A percentile compares a stretch with the other conserved stretches of the same genome.
These are phyloP conservation scores for Phaenicophaeus curvirostris DNA, from an alignment of 2,797 vertebrate species.

Conservation along the genomic window DNA sequence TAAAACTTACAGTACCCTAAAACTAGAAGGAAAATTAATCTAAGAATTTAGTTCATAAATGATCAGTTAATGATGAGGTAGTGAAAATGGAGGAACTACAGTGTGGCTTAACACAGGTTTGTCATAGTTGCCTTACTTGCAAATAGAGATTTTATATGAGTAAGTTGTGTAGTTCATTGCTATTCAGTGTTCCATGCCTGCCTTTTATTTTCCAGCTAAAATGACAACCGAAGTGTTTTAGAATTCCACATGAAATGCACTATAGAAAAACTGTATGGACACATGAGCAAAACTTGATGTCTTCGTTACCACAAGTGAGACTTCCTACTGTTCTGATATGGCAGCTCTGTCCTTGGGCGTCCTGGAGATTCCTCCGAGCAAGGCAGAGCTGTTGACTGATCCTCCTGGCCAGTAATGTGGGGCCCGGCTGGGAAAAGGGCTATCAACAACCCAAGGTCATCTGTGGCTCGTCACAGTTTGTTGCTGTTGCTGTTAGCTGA, in stretches of 20 bases:
- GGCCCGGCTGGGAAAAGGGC: slow-evolving; percentile 2
- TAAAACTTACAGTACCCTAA: background rate
- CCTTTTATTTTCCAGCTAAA: background rate
- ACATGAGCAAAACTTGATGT: background rate
- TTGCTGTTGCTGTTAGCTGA: slow-evolving; percentile 29
- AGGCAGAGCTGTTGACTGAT: background rate
- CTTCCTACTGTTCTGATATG: background rate
- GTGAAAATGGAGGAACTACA: background rate
- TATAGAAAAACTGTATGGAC: background rate
- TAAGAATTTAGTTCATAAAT: background rate
- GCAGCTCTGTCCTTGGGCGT: background rate
- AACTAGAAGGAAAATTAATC: background rate
- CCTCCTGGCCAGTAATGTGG: background rate
- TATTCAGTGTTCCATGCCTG: background rate
- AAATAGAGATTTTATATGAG: background rate
- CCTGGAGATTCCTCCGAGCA: background rate
- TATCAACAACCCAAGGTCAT: slow-evolving; percentile 17
- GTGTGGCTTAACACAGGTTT: background rate
- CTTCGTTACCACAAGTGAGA: background rate
- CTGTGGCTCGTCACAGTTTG: background rate
- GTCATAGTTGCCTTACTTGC: background rate
- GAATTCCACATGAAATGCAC: background rate
- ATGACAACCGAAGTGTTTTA: background rate
- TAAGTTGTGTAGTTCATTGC: background rate
- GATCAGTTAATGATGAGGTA: background rate